Percentiles rank a stretch among this genome's conserved stretches.
These are phyloP conservation scores for Enchytraeus crypticus DNA, from an alignment of 2,888 invertebrate species.

Conservation along the genomic window DNA sequence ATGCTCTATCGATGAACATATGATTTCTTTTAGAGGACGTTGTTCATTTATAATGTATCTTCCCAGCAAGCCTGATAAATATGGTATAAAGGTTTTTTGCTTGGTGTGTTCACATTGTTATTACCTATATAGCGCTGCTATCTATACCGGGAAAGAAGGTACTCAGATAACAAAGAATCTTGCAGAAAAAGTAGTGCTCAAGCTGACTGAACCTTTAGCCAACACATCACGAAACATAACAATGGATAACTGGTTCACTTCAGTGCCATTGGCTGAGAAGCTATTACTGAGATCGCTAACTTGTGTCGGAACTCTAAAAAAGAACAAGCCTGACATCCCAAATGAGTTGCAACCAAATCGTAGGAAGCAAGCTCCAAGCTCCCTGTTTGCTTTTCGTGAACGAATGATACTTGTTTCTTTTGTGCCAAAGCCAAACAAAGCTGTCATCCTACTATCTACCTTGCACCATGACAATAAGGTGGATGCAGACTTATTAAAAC, in stretches of 20 bases:
- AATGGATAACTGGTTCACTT: background rate
- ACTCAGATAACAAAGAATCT: background rate
- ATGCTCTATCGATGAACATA: too few relatives aligned
- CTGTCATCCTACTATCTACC: background rate
- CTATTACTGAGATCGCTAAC: background rate
- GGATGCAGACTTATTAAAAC: background rate
- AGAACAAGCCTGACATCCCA: background rate
- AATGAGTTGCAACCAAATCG: background rate
- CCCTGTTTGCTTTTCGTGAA: background rate
- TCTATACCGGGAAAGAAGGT: background rate
- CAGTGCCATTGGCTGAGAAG: background rate
- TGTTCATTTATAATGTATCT: background rate
- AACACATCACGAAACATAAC: background rate
- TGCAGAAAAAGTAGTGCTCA: background rate
- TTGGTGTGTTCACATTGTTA: background rate
- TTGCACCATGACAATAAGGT: background rate
- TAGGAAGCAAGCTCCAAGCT: background rate
- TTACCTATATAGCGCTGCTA: background rate
- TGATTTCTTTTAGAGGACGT: slow-evolving; percentile 1
- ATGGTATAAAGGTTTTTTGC: background rate
- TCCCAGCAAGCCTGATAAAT: background rate
- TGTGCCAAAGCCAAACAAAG: background rate
- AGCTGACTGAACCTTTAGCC: background rate
- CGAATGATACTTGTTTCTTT: too few relatives aligned
- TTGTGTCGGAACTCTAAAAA: background rate